Base-by-base conservation (phyloP, 2,888 invertebrate species). In the Parapristionchus giblindavisi region DNA sequence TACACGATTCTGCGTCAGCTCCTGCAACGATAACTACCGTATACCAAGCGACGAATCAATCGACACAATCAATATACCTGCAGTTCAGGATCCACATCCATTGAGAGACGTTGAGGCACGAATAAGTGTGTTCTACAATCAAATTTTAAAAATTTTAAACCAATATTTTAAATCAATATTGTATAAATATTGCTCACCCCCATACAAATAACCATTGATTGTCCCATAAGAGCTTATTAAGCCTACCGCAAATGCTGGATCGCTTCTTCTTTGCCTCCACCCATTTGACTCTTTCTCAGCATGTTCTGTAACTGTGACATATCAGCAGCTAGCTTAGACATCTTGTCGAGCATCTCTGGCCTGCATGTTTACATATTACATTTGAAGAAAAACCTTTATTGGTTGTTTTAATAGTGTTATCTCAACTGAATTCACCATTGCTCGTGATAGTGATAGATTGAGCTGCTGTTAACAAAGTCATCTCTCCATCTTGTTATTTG, bases 281-380 rank as follows among this genome's bases (percentile, higher is more conserved):
- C 58, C 17, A 71, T 17, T n/a, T 77, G 79, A 29, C 79, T 78
- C 74, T 81, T 85, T 58, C 77, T 75, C 36, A 86, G 71, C 8
- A 80, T 75, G 21, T 77, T 61, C 72, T 85, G 83, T 3, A 85
- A 43, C n/a, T 78, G 77, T 0, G 84, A 78, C 79, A 85, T 81
- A 8, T 76, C 79, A 0, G 81, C 75, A 5, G 84, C 80, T 4
- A 86, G 61, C 3, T 84, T 75, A 8, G 84, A 81, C 71, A 82
- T 84, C 76, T 86, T 83, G 66, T 83, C 80, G 5, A 85, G 79
- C 79, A 86, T 81, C 11, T 83, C 84, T 5, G 83, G 83, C 83
- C 82, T 81, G 68, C 14, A 68, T 24, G 29, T 1, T 0, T 51
- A 66, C 1, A 11, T n/a, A n/a, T n/a, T n/a, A n/a, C n/a, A n/a